A percentile compares a stretch with the other conserved stretches of the same genome.
These are phyloP conservation scores for Dinocampus coccinellae DNA, from an alignment of 2,888 invertebrate species.

Conservation along the genomic window DNA sequence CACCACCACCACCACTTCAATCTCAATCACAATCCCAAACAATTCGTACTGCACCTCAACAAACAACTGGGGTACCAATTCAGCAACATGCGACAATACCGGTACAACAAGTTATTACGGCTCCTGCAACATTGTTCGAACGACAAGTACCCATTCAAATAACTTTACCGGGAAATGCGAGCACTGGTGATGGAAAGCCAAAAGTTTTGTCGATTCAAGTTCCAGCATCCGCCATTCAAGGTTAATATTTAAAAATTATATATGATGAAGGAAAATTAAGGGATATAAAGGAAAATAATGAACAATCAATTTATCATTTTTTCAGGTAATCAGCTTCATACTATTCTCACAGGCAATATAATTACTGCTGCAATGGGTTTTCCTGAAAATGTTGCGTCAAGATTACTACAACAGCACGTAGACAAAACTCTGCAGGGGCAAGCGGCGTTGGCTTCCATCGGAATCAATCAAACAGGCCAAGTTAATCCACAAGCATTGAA, in stretches of 20 bases:
- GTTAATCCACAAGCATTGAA: conserved; percentile 56
- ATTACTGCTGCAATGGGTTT: conserved; percentile 91
- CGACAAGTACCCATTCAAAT: conserved; percentile 75
- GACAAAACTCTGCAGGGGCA: conserved; percentile 81
- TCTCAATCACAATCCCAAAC: conserved; percentile 46
- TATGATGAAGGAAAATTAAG: not conserved
- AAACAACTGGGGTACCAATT: conserved; percentile 45
- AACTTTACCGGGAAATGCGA: conserved; percentile 85
- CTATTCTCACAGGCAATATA: conserved; percentile 87
- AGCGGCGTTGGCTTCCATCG: conserved; percentile 66
- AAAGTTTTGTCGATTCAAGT: conserved; percentile 91
- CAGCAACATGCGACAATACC: conserved; percentile 55
- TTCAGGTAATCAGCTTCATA: conserved; percentile 73
- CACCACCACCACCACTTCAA: conserved; percentile 36
- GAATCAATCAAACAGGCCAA: conserved; percentile 60
- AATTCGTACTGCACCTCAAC: conserved; percentile 50
- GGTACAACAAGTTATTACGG: conserved; percentile 61
- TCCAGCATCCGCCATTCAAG: conserved; percentile 86
- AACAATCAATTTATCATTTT: conserved; percentile 28
- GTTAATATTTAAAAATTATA: conserved; percentile 65
- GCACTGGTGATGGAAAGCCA: conserved; percentile 77
- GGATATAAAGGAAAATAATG: not conserved
- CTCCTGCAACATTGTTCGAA: conserved; percentile 70
- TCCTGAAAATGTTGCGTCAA: conserved; percentile 84
- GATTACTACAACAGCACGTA: conserved; percentile 89